A percentile compares a stretch with the other conserved stretches of the same genome.
Conservation (phyloP, 2,113 vertebrate species). For the Odontophorus gujanensis region DNA sequence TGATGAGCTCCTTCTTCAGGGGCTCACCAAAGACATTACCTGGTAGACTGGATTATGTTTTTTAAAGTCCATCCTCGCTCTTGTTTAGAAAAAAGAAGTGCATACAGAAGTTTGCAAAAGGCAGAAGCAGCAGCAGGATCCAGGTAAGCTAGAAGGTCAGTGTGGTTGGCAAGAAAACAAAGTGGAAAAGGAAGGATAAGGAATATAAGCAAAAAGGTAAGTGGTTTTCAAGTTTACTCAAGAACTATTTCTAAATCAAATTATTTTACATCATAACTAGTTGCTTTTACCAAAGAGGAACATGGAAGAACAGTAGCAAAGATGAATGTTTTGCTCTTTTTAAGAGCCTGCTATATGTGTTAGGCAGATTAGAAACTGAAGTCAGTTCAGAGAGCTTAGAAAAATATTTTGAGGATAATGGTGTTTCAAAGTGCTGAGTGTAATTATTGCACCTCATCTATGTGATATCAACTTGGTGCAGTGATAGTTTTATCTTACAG, state of each 20-base stretch:
- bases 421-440: neutral
- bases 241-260: slow-evolving; percentile 4
- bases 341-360: neutral
- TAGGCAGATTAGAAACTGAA: neutral
- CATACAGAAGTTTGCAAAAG: slow-evolving; percentile 51
- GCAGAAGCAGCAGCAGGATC: slow-evolving; percentile 67
- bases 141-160: slow-evolving; percentile 56
- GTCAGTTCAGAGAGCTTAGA: neutral
- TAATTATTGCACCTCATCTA: neutral
- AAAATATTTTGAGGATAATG: neutral
- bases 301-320: neutral
- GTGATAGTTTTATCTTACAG: neutral
- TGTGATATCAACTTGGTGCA: rapidly evolving
- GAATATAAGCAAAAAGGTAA: slow-evolving; percentile 42
- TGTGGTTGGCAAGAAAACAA: slow-evolving; percentile 45
- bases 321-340: neutral
- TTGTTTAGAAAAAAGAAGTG: slow-evolving; percentile 61
- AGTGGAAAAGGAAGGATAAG: neutral
- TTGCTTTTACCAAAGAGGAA: neutral
- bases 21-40: slow-evolving; percentile 65
- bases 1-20: neutral
- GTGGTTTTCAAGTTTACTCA: neutral
- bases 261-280: rapidly evolving
- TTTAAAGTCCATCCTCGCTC: slow-evolving; percentile 53
- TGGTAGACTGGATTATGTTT: slow-evolving; percentile 42